Percentiles rank a stretch among this genome's conserved stretches.
Conservation (phyloP, 2,797 vertebrate genomes). For the Crypturellus tataupa region DNA sequence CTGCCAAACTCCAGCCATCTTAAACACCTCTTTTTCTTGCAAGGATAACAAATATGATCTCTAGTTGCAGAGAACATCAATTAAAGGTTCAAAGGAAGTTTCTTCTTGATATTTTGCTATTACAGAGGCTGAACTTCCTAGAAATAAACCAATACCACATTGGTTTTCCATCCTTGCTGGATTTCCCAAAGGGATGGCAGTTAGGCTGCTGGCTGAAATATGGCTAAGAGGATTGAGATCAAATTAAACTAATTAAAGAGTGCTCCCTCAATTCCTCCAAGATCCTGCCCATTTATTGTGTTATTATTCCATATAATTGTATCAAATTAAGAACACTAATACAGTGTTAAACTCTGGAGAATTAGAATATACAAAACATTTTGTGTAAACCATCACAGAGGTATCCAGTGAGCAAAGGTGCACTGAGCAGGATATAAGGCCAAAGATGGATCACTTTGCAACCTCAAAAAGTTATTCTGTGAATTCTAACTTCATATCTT, state of each 20-base stretch:
- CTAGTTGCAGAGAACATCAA: not conserved
- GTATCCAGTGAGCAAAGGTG: not conserved
- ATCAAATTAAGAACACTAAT: not conserved
- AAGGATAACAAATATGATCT: not conserved
- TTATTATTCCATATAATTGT: not conserved
- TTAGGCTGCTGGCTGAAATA: not conserved
- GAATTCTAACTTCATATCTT: not conserved
- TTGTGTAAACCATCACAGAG: not conserved
- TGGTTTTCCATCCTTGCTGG: not conserved
- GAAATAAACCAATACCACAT: accelerated
- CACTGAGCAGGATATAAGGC: not conserved
- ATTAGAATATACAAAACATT: not conserved
- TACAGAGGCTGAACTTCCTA: not conserved
- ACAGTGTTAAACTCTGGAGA: not conserved
- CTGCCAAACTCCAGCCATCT: not conserved
- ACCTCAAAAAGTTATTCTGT: not conserved
- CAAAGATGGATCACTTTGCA: not conserved
- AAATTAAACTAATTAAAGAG: not conserved
- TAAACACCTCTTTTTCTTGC: not conserved
- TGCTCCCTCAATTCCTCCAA: not conserved
- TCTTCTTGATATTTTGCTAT: not conserved
- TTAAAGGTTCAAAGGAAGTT: not conserved
- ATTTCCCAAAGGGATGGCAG: accelerated
- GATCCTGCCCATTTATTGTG: not conserved
- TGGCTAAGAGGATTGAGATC: not conserved